phyloP scores from a whole-genome alignment of 2,797 vertebrate species.

The Catamblyrhynchus diadema region DNA sequence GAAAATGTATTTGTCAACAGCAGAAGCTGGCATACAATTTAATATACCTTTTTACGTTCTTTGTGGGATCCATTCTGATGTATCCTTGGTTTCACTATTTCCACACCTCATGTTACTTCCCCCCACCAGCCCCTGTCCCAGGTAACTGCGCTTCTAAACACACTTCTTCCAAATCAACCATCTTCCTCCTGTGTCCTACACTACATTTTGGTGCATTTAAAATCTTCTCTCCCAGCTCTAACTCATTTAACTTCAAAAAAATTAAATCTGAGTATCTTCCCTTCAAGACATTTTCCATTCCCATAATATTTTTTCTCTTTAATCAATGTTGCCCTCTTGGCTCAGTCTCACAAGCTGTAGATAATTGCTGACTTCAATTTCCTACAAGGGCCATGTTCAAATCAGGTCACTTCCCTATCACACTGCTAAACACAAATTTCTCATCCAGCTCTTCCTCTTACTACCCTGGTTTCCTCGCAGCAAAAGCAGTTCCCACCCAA shows the following conservation, averaged over 20 bases:
- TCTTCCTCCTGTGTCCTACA: background rate
- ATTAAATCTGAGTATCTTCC: background rate
- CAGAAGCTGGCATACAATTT: slow-evolving; percentile 3
- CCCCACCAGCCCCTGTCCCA: background rate
- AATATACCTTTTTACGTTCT: background rate
- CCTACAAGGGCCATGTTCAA: background rate
- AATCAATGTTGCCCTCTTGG: background rate
- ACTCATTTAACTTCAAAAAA: background rate
- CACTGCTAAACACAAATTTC: background rate
- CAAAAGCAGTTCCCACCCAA: background rate
- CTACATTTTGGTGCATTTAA: background rate
- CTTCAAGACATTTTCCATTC: background rate
- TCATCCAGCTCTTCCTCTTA: background rate
- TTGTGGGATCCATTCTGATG: background rate
- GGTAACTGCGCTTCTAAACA: background rate
- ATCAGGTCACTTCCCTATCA: background rate
- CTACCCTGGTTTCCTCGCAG: background rate
- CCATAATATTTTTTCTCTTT: background rate
- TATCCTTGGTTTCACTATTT: slow-evolving; percentile 4
- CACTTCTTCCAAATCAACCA: background rate
- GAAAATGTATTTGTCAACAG: slow-evolving; percentile 2
- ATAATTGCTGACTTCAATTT: background rate
- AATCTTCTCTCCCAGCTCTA: background rate
- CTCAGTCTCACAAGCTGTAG: background rate
- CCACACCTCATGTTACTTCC: background rate